phyloP scores from a whole-genome alignment of 2,888 invertebrate genomes.

The Xestia xanthographa region DNA sequence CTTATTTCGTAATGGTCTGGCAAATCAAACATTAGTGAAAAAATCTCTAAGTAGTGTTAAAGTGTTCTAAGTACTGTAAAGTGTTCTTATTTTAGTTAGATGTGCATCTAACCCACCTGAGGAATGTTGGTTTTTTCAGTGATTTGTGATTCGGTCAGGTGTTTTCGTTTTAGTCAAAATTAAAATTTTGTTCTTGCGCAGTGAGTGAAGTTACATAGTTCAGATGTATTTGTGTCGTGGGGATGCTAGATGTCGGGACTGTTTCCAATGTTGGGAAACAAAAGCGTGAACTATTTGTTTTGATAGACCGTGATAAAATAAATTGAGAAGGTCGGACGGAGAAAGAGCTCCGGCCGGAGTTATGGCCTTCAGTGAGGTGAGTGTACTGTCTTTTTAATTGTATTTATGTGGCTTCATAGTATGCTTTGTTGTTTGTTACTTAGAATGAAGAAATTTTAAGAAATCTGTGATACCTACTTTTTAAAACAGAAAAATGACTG shows the following conservation, averaged over 20 bases:
- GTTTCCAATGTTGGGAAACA: conserved; percentile 90
- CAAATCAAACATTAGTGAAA: conserved; percentile 75
- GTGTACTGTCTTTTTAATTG: conserved; percentile 73
- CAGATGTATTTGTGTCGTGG: conserved; percentile 89
- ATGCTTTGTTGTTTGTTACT: conserved; percentile 59
- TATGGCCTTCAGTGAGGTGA: conserved; percentile 95
- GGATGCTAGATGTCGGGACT: conserved; percentile 90
- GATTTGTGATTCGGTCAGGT: conserved; percentile 92
- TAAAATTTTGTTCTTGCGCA: conserved; percentile 90
- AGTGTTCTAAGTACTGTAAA: conserved; percentile 77
- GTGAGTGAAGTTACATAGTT: conserved; percentile 89
- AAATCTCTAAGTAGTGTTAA: conserved; percentile 74
- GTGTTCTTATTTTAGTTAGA: conserved; percentile 75
- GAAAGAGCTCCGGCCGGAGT: conserved; percentile 91
- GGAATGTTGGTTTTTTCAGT: conserved; percentile 92
- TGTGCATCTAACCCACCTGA: conserved; percentile 91
- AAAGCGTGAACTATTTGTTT: conserved; percentile 90
- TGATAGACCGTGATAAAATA: conserved; percentile 87
- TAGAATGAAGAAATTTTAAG: conserved; percentile 24
- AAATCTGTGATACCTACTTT: conserved; percentile 19
- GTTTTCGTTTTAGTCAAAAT: conserved; percentile 89
- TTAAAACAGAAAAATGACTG: conserved; percentile 24
- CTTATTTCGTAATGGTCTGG: conserved; percentile 82
- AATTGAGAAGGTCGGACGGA: conserved; percentile 89
- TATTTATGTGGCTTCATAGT: conserved; percentile 56